A percentile compares a stretch with the other conserved stretches of the same genome.
Evolutionary conservation across 2,888 invertebrate species (phyloP).

Genomic region (Labia minor): DNA sequence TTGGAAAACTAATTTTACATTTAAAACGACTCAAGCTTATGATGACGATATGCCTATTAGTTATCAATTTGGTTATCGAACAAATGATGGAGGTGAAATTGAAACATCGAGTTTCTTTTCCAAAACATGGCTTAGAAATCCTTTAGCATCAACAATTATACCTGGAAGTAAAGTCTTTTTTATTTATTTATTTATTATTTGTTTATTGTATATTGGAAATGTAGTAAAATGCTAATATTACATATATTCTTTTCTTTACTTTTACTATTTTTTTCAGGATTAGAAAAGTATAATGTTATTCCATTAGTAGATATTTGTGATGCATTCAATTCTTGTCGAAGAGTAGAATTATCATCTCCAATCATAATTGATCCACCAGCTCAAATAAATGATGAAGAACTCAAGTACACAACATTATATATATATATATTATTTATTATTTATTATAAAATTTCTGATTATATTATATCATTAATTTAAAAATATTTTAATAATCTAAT

Average conservation of each 20-base stretch:
- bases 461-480: too few relatives aligned
- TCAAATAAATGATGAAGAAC: not conserved
- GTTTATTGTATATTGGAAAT: too few relatives aligned
- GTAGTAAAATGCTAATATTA: too few relatives aligned
- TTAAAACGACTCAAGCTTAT: slow-evolving; percentile 22
- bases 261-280: not conserved
- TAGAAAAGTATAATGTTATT: not conserved
- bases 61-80: slow-evolving; percentile 23
- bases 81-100: not conserved
- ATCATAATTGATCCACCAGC: not conserved
- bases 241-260: too few relatives aligned
- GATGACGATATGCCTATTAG: slow-evolving; percentile 24
- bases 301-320: not conserved
- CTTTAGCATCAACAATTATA: not conserved
- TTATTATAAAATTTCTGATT: too few relatives aligned
- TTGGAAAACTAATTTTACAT: slow-evolving; percentile 25
- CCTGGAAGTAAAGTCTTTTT: not conserved
- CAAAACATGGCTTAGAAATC: not conserved
- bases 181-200: not conserved
- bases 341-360: not conserved
- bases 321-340: not conserved
- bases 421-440: not conserved
- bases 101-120: not conserved
- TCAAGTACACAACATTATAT: not conserved
- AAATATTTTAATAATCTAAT: too few relatives aligned